phyloP scores from a whole-genome alignment of 2,113 vertebrate genomes.

The Perca flavescens region DNA sequence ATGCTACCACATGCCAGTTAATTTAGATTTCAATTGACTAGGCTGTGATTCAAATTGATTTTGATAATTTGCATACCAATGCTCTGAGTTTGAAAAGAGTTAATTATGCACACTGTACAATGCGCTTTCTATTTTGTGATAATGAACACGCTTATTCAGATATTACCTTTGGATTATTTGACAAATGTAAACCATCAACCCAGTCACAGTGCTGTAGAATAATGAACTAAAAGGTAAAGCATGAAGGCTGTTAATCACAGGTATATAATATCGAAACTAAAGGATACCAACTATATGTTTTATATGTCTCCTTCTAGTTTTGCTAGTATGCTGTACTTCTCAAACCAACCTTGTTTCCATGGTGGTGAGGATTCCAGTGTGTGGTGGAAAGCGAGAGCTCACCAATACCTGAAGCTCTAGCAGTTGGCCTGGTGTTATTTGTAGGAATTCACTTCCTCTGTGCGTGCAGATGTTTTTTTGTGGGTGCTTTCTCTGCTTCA shows the following conservation, averaged over 20 bases:
- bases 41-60: conserved; percentile 40
- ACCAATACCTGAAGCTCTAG: conserved; percentile 3
- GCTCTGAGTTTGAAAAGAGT: conserved; percentile 37
- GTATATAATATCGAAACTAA: neutral
- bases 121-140: conserved; percentile 19
- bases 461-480: neutral
- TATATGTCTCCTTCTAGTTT: neutral
- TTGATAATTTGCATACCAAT: conserved; percentile 32
- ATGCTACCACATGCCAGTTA: neutral
- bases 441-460: conserved; percentile 11
- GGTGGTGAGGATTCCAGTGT: neutral
- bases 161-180: conserved; percentile 34
- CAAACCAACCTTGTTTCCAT: neutral
- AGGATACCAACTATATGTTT: neutral
- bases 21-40: conserved; percentile 14
- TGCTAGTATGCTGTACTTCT: neutral
- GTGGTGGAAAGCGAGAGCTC: neutral
- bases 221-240: conserved; percentile 19
- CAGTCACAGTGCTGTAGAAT: neutral
- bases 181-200: conserved; percentile 44
- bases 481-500: neutral
- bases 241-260: neutral
- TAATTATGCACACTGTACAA: conserved; percentile 20
- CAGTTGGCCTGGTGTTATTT: neutral
- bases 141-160: conserved; percentile 21